phyloP scores from a whole-genome alignment of 2,797 vertebrate genomes.

The Hozukius guyotensis region DNA sequence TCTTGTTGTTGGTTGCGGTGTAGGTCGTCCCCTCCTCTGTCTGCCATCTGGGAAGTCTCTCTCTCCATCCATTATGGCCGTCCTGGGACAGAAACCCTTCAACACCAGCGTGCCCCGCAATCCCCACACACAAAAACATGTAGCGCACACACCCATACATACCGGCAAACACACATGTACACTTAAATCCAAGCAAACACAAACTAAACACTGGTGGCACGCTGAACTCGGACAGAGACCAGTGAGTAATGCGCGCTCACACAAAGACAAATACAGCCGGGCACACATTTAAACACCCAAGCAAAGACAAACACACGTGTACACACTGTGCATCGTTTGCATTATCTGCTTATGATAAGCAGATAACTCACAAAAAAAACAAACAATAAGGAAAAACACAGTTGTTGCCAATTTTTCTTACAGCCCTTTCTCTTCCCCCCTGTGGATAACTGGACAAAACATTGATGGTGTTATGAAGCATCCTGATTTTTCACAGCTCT shows the following conservation, averaged over 20 bases:
- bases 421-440: background rate
- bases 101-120: slow-evolving; percentile 22
- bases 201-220: background rate
- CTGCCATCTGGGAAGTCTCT: slow-evolving; percentile 73
- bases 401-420: background rate
- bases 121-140: slow-evolving; percentile 17
- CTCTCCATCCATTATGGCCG: slow-evolving; percentile 71
- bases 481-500: background rate
- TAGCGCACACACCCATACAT: background rate
- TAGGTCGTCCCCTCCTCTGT: slow-evolving; percentile 73
- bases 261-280: background rate
- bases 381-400: background rate
- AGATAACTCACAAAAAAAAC: background rate
- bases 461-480: background rate
- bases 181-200: background rate
- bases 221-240: background rate
- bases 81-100: slow-evolving; percentile 56
- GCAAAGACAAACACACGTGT: background rate
- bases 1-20: slow-evolving; percentile 61
- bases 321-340: background rate
- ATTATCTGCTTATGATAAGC: background rate
- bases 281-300: background rate
- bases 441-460: background rate
- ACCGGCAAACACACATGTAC: background rate
- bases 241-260: background rate